These are phyloP conservation scores for Calephelis nemesis DNA, from an alignment of 1,140 invertebrate species.

Conservation along the genomic window DNA sequence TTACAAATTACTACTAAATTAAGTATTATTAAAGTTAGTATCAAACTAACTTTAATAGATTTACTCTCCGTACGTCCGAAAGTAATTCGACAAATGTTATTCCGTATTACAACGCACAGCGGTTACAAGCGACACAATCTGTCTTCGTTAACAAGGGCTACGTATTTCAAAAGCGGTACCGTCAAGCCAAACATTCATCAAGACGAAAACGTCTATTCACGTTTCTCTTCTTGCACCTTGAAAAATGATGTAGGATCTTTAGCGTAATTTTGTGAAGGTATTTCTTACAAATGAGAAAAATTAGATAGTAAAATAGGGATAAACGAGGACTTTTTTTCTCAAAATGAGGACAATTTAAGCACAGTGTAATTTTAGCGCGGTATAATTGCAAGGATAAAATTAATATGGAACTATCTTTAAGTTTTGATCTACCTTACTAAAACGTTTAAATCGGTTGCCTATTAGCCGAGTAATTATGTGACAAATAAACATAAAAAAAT, in stretches of 20 bases:
- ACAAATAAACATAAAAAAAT: no score
- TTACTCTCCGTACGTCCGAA: neutral
- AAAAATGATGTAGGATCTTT: slow-evolving; percentile 13
- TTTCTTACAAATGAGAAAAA: slow-evolving; percentile 15
- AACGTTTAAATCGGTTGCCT: no score
- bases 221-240: slow-evolving; percentile 13
- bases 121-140: slow-evolving; percentile 5
- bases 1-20: no score
- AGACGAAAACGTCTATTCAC: slow-evolving; percentile 11
- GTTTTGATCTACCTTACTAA: no score
- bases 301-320: neutral
- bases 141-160: slow-evolving; percentile 9
- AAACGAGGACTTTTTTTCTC: neutral
- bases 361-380: no score
- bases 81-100: slow-evolving; percentile 2
- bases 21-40: no score
- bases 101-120: slow-evolving; percentile 1
- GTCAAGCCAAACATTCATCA: slow-evolving; percentile 11
- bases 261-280: slow-evolving; percentile 8
- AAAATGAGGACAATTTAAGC: no score
- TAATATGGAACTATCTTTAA: no score
- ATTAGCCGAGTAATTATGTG: no score
- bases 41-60: neutral
- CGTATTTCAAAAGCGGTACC: slow-evolving; percentile 8
- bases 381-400: no score